Conservation (phyloP, 1,140 invertebrate species). For the Holcopasites calliopsidis region DNA sequence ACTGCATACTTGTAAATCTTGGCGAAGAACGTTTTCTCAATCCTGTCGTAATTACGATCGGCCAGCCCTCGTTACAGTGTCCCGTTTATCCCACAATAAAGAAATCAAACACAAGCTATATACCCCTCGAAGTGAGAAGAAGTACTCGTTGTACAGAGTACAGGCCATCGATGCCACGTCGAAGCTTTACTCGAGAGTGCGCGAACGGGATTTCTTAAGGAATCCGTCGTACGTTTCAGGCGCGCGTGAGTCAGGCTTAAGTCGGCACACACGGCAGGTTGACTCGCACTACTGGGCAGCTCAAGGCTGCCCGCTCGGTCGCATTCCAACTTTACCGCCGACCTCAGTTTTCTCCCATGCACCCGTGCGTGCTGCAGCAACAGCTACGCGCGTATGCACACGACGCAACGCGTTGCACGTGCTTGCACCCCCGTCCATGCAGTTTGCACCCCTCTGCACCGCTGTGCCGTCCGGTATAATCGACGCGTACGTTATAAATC, state of each 20-base stretch:
- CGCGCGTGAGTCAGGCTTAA: neutral
- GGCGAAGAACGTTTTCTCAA: too few relatives aligned
- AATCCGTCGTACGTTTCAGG: too few relatives aligned
- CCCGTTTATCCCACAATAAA: too few relatives aligned
- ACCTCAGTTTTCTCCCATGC: constrained; percentile 58
- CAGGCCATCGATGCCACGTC: too few relatives aligned
- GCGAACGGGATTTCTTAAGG: constrained; percentile 1
- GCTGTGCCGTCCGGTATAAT: constrained; percentile 29
- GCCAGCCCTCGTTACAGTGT: too few relatives aligned
- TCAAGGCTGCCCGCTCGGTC: constrained; percentile 70
- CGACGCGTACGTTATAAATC: constrained; percentile 2
- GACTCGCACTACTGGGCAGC: constrained; percentile 68
- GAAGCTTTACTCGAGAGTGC: neutral
- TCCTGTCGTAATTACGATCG: too few relatives aligned
- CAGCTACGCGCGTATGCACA: neutral
- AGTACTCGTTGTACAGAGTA: too few relatives aligned
- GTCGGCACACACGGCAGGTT: constrained; percentile 48
- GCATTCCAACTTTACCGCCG: constrained; percentile 67
- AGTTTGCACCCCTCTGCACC: constrained; percentile 26
- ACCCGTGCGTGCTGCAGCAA: neutral
- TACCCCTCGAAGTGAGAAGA: too few relatives aligned
- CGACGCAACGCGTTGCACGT: constrained; percentile 8
- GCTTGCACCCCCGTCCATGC: neutral
- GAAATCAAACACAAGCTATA: too few relatives aligned
- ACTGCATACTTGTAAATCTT: too few relatives aligned